Evolutionary conservation across 2,113 vertebrate species (phyloP).

Genomic region (Chamaetylas fuelleborni): DNA sequence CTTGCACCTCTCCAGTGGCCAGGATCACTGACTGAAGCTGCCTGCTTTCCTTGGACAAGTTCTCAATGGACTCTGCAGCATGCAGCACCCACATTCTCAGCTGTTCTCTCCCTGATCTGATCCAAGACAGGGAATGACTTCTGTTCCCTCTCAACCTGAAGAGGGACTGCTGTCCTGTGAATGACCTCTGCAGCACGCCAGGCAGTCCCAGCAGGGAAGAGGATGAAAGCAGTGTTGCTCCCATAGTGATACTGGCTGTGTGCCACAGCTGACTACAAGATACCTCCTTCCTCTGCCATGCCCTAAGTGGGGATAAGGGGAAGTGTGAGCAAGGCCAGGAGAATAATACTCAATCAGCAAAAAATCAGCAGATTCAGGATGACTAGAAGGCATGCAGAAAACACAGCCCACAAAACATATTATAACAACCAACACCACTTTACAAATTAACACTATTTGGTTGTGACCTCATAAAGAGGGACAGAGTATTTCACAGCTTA

Average conservation of each 20-base stretch:
- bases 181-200: constrained; percentile 2
- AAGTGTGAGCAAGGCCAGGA: background rate
- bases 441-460: background rate
- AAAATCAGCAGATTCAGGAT: background rate
- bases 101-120: background rate
- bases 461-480: background rate
- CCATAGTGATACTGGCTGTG: background rate
- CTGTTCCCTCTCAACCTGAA: background rate
- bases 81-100: constrained; percentile 27
- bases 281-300: background rate
- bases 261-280: background rate
- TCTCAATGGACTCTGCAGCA: background rate
- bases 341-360: background rate
- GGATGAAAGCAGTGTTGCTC: background rate
- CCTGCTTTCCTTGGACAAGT: background rate
- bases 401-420: background rate
- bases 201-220: background rate
- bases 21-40: background rate
- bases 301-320: background rate
- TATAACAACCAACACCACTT: background rate
- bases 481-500: background rate
- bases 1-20: background rate
- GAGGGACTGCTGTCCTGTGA: background rate
- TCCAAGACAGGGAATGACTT: background rate
- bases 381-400: background rate